Conservation (phyloP, 2,113 vertebrate genomes). For the Myotis davidii region DNA sequence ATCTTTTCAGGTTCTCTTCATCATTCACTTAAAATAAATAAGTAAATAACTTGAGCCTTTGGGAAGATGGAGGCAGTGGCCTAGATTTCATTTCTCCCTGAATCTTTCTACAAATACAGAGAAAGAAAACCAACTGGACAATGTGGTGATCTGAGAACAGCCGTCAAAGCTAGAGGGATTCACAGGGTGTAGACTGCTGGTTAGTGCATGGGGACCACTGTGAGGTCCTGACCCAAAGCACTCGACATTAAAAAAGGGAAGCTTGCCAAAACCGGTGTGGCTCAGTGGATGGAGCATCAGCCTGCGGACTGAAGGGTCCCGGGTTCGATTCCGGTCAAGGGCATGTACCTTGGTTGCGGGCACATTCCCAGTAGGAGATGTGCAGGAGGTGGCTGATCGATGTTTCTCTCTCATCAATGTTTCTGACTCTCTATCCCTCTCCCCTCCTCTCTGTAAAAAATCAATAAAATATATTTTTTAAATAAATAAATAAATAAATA, state of each 20-base stretch:
- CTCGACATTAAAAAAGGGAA: background rate
- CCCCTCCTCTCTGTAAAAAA: no score
- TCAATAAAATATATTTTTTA: no score
- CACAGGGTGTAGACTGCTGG: background rate
- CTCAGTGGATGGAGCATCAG: no score
- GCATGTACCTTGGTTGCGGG: no score
- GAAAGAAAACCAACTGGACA: background rate
- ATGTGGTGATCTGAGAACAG: background rate
- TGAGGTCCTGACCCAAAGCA: background rate
- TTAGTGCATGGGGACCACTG: fast-evolving
- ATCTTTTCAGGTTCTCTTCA: background rate
- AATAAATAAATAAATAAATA: no score
- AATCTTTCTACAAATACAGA: background rate
- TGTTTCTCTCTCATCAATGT: no score
- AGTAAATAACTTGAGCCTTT: background rate
- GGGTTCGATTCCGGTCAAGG: no score
- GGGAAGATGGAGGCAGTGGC: background rate
- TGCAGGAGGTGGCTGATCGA: no score
- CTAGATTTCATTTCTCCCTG: background rate
- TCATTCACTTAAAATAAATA: background rate
- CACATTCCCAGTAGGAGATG: no score
- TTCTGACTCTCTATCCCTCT: no score
- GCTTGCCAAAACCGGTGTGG: background rate
- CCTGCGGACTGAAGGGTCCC: no score
- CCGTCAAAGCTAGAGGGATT: background rate